Percentiles rank a stretch among this genome's conserved stretches.
These are phyloP conservation scores for Endotricha flammealis DNA, from an alignment of 2,888 invertebrate species.

Conservation along the genomic window DNA sequence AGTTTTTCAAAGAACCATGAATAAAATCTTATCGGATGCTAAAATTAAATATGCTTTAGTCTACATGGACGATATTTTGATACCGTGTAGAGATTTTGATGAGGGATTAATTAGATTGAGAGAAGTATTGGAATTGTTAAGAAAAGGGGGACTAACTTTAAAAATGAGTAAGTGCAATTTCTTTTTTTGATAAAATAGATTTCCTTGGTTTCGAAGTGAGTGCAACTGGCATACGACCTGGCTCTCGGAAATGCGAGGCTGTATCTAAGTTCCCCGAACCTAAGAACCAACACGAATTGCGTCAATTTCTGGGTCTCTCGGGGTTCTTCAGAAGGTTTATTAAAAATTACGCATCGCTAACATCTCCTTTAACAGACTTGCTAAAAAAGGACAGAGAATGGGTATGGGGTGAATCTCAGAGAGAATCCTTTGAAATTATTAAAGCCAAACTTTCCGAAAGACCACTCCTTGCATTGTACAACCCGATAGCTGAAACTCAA, in stretches of 20 bases:
- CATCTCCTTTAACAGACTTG: slow-evolving; percentile 18
- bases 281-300: slow-evolving; percentile 7
- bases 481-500: slow-evolving; percentile 4
- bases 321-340: slow-evolving; percentile 23
- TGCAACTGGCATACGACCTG: too few relatives aligned
- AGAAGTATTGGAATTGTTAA: too few relatives aligned
- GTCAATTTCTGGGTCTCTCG: slow-evolving; percentile 29
- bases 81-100: slow-evolving; percentile 7
- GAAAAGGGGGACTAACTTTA: neutral
- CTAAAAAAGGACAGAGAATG: slow-evolving; percentile 12
- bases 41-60: slow-evolving; percentile 15
- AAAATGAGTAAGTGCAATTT: too few relatives aligned
- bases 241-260: too few relatives aligned
- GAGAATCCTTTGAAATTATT: neutral
- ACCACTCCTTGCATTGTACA: slow-evolving; percentile 4
- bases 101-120: too few relatives aligned
- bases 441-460: neutral
- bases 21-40: slow-evolving; percentile 6
- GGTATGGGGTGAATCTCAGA: slow-evolving; percentile 7
- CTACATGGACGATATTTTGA: slow-evolving; percentile 21
- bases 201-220: too few relatives aligned
- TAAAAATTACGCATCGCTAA: slow-evolving; percentile 17
- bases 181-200: too few relatives aligned
- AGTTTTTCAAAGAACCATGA: slow-evolving; percentile 37
- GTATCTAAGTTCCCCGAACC: too few relatives aligned